Percentiles rank a stretch among this genome's conserved stretches.
Conservation (phyloP, 2,797 vertebrate genomes). For the Enoplosus armatus region DNA sequence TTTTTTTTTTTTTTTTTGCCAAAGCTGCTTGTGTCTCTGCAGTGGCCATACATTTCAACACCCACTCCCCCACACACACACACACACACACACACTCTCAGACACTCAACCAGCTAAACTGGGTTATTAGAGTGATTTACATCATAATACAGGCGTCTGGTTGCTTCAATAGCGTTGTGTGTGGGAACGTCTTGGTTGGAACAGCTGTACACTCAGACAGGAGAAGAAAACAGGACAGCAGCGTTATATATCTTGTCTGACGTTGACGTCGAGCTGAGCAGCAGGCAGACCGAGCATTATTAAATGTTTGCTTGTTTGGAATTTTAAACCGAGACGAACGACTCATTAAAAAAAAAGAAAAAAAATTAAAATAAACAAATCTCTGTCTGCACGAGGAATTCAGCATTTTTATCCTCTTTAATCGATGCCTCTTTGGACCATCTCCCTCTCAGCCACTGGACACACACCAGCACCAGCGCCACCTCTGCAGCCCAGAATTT, state of each 20-base stretch:
- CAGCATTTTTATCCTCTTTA: slow-evolving; percentile 15
- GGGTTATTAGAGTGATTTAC: slow-evolving; percentile 88
- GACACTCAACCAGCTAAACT: slow-evolving; percentile 83
- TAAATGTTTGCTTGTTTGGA: slow-evolving; percentile 31
- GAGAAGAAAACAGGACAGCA: slow-evolving; percentile 56
- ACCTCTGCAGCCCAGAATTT: slow-evolving; percentile 47
- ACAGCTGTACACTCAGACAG: slow-evolving; percentile 81
- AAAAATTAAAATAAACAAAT: slow-evolving; percentile 11
- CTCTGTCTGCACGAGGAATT: slow-evolving; percentile 15
- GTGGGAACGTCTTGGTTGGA: slow-evolving; percentile 81
- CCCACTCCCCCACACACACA: slow-evolving; percentile 19
- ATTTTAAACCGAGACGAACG: slow-evolving; percentile 13
- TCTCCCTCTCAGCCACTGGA: slow-evolving; percentile 20
- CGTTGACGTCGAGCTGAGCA: slow-evolving; percentile 52
- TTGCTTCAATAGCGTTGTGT: slow-evolving; percentile 78
- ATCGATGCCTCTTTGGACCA: neutral
- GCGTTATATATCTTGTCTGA: slow-evolving; percentile 66
- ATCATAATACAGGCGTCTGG: slow-evolving; percentile 86
- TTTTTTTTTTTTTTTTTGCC: neutral
- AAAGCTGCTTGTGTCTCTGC: slow-evolving; percentile 36
- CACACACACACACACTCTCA: slow-evolving; percentile 53
- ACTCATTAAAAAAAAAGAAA: neutral
- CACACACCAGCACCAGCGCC: slow-evolving; percentile 40
- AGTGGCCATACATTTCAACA: slow-evolving; percentile 46
- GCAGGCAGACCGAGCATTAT: slow-evolving; percentile 36